Evolutionary conservation across 2,797 vertebrate genomes (phyloP).

Genomic region (Psittacula echo): DNA sequence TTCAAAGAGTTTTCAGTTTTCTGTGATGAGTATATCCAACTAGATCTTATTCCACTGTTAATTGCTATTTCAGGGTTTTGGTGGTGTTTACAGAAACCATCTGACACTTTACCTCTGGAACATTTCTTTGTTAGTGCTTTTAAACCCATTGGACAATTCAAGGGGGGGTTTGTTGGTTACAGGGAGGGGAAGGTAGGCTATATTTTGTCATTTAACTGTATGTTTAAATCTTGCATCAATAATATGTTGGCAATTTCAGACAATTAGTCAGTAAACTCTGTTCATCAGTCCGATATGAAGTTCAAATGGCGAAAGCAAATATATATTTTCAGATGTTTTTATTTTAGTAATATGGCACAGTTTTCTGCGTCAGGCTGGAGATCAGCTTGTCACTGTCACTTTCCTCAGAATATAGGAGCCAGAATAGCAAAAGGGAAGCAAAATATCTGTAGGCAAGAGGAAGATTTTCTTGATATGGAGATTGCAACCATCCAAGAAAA

Average conservation of each 20-base stretch:
- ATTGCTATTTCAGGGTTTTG: background rate
- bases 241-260: background rate
- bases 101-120: background rate
- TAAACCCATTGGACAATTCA: background rate
- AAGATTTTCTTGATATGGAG: background rate
- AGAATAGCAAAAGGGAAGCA: background rate
- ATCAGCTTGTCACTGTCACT: background rate
- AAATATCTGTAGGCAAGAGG: background rate
- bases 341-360: background rate
- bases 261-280: background rate
- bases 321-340: background rate
- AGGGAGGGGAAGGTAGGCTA: background rate
- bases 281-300: background rate
- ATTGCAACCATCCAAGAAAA: background rate
- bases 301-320: background rate
- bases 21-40: background rate
- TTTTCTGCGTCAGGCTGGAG: background rate
- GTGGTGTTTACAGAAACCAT: background rate
- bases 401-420: background rate
- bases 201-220: background rate
- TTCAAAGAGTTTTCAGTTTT: background rate
- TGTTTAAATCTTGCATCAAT: background rate
- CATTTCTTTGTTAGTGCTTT: background rate
- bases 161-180: background rate
- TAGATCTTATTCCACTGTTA: background rate